phyloP scores from a whole-genome alignment of 2,888 invertebrate species.

The Idaea dimidiata region DNA sequence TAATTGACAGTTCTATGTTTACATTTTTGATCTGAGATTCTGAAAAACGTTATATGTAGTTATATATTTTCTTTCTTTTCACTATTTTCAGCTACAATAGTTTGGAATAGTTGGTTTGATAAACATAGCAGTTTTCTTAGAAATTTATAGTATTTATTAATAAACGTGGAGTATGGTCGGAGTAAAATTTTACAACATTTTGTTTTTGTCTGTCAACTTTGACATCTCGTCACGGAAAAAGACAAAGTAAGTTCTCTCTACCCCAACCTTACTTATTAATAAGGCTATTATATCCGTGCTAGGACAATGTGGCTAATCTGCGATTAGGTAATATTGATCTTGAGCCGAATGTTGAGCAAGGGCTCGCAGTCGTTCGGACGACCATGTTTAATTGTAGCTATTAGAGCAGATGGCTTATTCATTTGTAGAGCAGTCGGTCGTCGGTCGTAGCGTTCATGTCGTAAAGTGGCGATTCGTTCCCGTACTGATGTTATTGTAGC shows the following conservation, averaged over 20 bases:
- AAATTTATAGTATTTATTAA: not conserved
- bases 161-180: too few relatives aligned
- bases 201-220: too few relatives aligned
- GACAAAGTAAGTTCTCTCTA: too few relatives aligned
- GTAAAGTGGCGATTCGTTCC: constrained; percentile 80
- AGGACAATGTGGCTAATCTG: constrained; percentile 27
- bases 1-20: too few relatives aligned
- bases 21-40: too few relatives aligned
- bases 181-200: too few relatives aligned
- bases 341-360: constrained; percentile 60
- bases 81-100: too few relatives aligned
- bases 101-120: not conserved
- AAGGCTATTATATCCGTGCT: too few relatives aligned
- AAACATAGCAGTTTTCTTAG: not conserved
- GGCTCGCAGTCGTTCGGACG: constrained; percentile 52
- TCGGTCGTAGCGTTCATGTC: constrained; percentile 77
- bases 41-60: too few relatives aligned
- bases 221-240: too few relatives aligned
- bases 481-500: constrained; percentile 80
- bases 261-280: too few relatives aligned
- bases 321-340: constrained; percentile 49
- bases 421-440: constrained; percentile 79
- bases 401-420: constrained; percentile 81
- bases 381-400: constrained; percentile 79
- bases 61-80: too few relatives aligned